Base-by-base conservation (phyloP, 2,797 vertebrate genomes). In the Cercopithecus petaurista region DNA sequence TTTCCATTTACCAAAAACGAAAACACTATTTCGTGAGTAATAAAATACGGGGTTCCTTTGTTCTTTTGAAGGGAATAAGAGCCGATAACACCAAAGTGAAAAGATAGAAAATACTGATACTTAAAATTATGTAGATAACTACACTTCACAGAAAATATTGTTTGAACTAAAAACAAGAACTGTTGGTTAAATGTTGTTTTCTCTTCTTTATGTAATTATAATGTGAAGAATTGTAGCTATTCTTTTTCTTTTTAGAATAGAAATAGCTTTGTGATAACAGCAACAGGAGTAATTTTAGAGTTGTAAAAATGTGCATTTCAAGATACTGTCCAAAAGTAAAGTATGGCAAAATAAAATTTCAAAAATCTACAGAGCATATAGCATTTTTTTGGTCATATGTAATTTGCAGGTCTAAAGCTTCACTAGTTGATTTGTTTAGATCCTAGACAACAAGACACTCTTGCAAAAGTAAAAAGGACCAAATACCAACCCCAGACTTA, bases 251-350 rank as follows among this genome's bases (percentile, higher is more conserved):
- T 57, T 75, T 48, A 61, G 75, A 75, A 80, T 87, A 43, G 93
- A 84, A 84, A 75, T 55, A 55, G 2, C 17, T 88, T 90, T 59
- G 33, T 88, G 14, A 70, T 92, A 41, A 22, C 8, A 83, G 72
- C 17, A 92, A 7, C 1, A 76, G 19, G 4, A 90, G 9, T 92
- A 57, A 88, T 73, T 95, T 80, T 67, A 70, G 48, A 81, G 24
- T n/a, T 76, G 13, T 92, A 88, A 87, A 93, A 84, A 64, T 81
- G 12, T 52, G 13, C 36, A 39, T 84, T 89, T 90, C 24, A 95
- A 92, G 70, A 43, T 88, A 72, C 39, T 82, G 12, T 93, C 13
- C 28, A 82, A 85, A 92, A 82, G 57, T 57, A 79, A 95, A 95
- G 4, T 55, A 89, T 52, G 8, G 39, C 33, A 39, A 89, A 67